Base-by-base conservation (phyloP, 2,888 invertebrate genomes). In the Lissonota sp. region DNA sequence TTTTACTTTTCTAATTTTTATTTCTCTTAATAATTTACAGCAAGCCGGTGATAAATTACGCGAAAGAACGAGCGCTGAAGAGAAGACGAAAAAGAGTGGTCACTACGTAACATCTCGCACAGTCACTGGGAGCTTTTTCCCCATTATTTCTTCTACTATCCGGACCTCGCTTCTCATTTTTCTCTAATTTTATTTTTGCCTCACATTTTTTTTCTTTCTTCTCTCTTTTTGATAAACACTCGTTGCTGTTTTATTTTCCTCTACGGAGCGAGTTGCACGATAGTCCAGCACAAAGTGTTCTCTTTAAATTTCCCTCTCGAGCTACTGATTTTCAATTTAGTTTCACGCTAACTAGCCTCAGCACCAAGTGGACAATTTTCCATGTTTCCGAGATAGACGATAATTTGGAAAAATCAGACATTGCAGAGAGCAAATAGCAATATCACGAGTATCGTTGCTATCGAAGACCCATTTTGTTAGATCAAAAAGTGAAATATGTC, bases 11-110 rank as follows among this genome's bases (percentile, higher is more conserved):
- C 1, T 10, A 44, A 10, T 10, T 10, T 10, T n/a, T n/a, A 7
- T 37, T 37, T 53, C 26, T 14, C 63, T 63, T 63, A 16, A 75
- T 80, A 75, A 80, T 71, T 80, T 71, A 75, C 58, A 66, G 53
- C 58, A 53, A 49, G 70, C 75, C 39, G 42, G 75, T 57, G 64
- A 75, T 80, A 75, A 75, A 75, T 80, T 75, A 78, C 57, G 71
- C 49, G 51, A 64, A 78, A 78, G 39, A 46, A 78, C 63, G 66
- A 78, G 57, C 58, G 64, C 66, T 58, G 64, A 78, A 71, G 64
- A 64, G 64, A 44, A 16, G 14, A 64, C 57, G 58, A 66, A 40
- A 73, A 73, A 64, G 53, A 16, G 60, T 46, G 16, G 16, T 10
- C 26, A 12, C 53, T 37, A 16, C n/a, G 51, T 40, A 58, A 7